Base-by-base conservation (phyloP, 2,113 vertebrate genomes). In the Ibidorhyncha struthersii region DNA sequence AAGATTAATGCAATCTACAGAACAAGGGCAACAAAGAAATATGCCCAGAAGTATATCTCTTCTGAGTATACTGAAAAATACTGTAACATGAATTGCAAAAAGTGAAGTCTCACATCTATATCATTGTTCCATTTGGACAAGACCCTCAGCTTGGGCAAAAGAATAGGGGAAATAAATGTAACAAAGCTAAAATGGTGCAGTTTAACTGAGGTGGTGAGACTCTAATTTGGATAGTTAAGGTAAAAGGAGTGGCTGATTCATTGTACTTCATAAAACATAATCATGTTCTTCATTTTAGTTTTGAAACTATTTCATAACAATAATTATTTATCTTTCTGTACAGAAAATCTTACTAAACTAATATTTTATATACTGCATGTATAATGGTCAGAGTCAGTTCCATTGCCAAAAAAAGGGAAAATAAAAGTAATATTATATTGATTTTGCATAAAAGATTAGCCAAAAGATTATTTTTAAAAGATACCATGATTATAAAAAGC, bases 341-440 rank as follows among this genome's bases (percentile, higher is more conserved):
- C 14, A 85, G 58, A 30, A 63, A 36, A 65, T 62, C 36, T 69
- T 82, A 55, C 47, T 92, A 45, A 80, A 43, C 30, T 59, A 32
- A 73, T 10, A 50, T 38, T 89, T 94, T 62, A 78, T 30, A 84
- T 96, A 93, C 97, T 98, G 98, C 98, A 98, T 93, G 84, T 95
- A 89, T 80, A 95, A 97, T 97, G 95, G 96, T 97, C 96, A 98
- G 97, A 98, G 98, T 98, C 98, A 98, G 98, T 96, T 98, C 97
- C 97, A 96, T 56, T 96, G 96, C 86, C 90, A 86, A 97, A 93
- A 93, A 97, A 95, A 86, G 45, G 82, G 82, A 97, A 97, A 95
- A 96, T 86, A 92, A 96, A 97, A 96, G 76, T 76, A 74, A 56
- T 84, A 84, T 91, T 96, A 94, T 93, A 95, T 38, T 89, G 85